Evolutionary conservation across 2,888 invertebrate species (phyloP).

Genomic region (Zonitis immaculata): DNA sequence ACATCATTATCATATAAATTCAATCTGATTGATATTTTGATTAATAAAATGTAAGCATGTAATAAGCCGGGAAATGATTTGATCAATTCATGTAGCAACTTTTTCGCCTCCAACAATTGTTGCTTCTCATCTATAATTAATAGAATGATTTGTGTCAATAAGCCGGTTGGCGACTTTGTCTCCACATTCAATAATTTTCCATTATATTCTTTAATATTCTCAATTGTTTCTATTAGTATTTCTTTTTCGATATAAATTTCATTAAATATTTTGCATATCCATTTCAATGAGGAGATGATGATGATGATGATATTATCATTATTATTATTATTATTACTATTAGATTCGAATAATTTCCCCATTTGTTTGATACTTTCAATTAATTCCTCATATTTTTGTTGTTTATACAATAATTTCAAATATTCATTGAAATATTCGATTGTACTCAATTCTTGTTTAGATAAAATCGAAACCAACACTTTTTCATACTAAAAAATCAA

Average conservation of each 20-base stretch:
- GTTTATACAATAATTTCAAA: conserved; percentile 50
- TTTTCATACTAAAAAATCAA: conserved; percentile 40
- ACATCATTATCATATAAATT: conserved; percentile 52
- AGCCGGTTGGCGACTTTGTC: conserved; percentile 57
- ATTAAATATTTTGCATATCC: conserved; percentile 59
- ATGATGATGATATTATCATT: too few relatives aligned
- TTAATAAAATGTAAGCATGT: conserved; percentile 51
- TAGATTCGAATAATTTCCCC: conserved; percentile 49
- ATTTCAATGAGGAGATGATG: conserved; percentile 58
- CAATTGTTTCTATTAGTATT: conserved; percentile 23
- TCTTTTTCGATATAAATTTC: conserved; percentile 45
- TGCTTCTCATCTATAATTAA: conserved; percentile 47
- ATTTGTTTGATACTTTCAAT: conserved; percentile 50
- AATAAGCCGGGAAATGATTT: conserved; percentile 41
- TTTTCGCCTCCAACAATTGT: conserved; percentile 55
- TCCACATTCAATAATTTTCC: conserved; percentile 55
- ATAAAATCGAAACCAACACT: conserved; percentile 33
- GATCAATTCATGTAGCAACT: conserved; percentile 45
- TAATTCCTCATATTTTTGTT: conserved; percentile 46
- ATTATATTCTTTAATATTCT: conserved; percentile 51
- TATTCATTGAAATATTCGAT: conserved; percentile 49
- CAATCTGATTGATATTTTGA: conserved; percentile 49
- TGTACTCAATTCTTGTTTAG: conserved; percentile 29
- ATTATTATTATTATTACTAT: too few relatives aligned
- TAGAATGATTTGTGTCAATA: conserved; percentile 58